These are phyloP conservation scores for Pocillopora grandis DNA, from an alignment of 92 coral and sea anemone genomes.

Conservation along the genomic window DNA sequence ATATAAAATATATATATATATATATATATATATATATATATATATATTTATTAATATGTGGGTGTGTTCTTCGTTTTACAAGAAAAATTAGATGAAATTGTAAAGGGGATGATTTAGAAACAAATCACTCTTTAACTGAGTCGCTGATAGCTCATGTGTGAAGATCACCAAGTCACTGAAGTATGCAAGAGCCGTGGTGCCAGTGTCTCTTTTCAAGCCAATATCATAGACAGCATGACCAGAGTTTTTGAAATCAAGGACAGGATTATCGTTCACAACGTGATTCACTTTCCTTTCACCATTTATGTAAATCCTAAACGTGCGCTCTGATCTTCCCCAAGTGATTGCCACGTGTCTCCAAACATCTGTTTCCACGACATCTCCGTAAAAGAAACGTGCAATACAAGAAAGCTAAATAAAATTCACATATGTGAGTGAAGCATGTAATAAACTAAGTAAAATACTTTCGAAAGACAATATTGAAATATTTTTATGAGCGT, in stretches of 20 bases:
- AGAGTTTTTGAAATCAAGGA: constrained; percentile 11
- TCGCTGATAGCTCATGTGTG: not conserved
- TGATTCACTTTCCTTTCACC: not conserved
- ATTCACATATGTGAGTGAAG: too few relatives aligned
- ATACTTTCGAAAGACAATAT: too few relatives aligned
- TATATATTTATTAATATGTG: too few relatives aligned
- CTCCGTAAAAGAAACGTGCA: too few relatives aligned
- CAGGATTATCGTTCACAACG: not conserved
- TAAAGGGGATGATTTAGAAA: constrained; percentile 2
- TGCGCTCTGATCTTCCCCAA: constrained; percentile 1
- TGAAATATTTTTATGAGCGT: too few relatives aligned
- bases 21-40: too few relatives aligned
- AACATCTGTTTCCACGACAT: not conserved
- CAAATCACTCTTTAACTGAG: not conserved
- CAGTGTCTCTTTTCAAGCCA: constrained; percentile 42
- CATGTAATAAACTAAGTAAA: too few relatives aligned
- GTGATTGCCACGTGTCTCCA: constrained; percentile 41
- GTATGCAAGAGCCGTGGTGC: constrained; percentile 10
- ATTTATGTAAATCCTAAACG: constrained; percentile 1
- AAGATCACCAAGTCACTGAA: constrained; percentile 25
- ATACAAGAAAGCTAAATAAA: too few relatives aligned
- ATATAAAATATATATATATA: too few relatives aligned
- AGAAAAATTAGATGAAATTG: not conserved
- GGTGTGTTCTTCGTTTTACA: too few relatives aligned
- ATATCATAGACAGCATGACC: constrained; percentile 29